Evolutionary conservation across 2,797 vertebrate genomes (phyloP), one percentile per base, ranked within the genome.

Genomic region (Tympanoctomys barrerae): DNA sequence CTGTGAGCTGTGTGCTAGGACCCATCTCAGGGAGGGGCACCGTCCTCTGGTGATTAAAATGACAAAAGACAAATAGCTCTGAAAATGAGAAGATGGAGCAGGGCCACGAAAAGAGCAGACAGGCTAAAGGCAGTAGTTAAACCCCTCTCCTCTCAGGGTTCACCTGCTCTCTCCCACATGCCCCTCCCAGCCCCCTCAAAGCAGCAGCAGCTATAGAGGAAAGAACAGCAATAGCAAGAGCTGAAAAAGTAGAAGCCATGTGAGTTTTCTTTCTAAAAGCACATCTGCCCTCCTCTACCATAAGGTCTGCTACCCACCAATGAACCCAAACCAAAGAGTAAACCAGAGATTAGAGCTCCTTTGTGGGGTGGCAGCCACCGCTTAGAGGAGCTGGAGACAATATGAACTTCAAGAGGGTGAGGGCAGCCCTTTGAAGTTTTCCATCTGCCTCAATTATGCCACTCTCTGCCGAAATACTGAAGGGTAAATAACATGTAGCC

Each of bases 401-500:
- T 22, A 54, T 4, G 49, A 87, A 31, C 49, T 87, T 94, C 36
- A 79, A 57, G 36, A 96, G 19, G 42, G 33, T 19, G 8, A 9
- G 5, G n/a, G 33, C 70, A 89, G 61, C 75, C 70, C 62, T 90
- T n/a, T 66, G 73, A 77, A 77, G 59, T 81, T 89, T 88, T 78
- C 84, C 33, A 87, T 36, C 84, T 85, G 83, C 80, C 68, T 94
- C 85, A 70, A 71, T 64, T 42, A 87, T 90, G 66, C 31, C 26
- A 33, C 54, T 81, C 54, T 90, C 49, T 81, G 64, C 46, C 39
- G 79, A 66, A 88, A 88, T 49, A 94, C 12, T 86, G 26, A 36
- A 86, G 89, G 62, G 73, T 80, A 88, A 89, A 61, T 93, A 89
- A 79, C 79, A 75, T 39, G 52, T 75, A 87, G 21, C 81, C 70